Conservation (phyloP, 2,888 invertebrate species). For the Apotomis betuletana region DNA sequence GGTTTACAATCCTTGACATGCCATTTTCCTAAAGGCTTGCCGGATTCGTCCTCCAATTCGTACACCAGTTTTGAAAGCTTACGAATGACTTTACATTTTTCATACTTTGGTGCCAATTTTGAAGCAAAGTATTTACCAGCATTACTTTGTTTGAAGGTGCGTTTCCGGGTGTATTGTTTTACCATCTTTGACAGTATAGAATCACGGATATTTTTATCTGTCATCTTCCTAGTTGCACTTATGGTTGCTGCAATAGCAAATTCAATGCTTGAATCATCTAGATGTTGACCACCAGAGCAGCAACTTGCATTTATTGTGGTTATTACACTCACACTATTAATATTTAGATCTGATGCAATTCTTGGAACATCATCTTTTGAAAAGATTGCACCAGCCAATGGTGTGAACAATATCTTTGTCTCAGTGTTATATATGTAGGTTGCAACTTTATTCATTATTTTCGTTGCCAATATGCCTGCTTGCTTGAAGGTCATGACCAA, state of each 20-base stretch:
- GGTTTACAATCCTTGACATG: conserved; percentile 1
- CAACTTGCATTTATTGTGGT: not conserved
- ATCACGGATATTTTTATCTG: too few relatives aligned
- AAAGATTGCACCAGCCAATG: not conserved
- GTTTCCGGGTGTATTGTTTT: too few relatives aligned
- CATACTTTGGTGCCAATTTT: conserved; percentile 2
- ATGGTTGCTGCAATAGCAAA: too few relatives aligned
- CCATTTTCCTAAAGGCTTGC: not conserved
- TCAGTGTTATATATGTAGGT: not conserved
- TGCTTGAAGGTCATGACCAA: not conserved
- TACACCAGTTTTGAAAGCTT: not conserved
- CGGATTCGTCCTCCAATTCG: not conserved
- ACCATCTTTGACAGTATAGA: too few relatives aligned
- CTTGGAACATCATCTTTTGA: not conserved
- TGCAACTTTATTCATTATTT: not conserved
- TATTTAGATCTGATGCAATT: not conserved
- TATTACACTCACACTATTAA: not conserved
- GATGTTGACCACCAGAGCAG: not conserved
- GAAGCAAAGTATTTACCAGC: not conserved
- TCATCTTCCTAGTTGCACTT: too few relatives aligned
- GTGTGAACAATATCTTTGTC: not conserved
- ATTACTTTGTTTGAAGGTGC: not conserved
- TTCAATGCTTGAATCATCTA: not conserved
- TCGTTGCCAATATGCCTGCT: not conserved
- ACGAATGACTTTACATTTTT: not conserved